Conservation (phyloP, 2,797 vertebrate species). For the Aythya fuligula region DNA sequence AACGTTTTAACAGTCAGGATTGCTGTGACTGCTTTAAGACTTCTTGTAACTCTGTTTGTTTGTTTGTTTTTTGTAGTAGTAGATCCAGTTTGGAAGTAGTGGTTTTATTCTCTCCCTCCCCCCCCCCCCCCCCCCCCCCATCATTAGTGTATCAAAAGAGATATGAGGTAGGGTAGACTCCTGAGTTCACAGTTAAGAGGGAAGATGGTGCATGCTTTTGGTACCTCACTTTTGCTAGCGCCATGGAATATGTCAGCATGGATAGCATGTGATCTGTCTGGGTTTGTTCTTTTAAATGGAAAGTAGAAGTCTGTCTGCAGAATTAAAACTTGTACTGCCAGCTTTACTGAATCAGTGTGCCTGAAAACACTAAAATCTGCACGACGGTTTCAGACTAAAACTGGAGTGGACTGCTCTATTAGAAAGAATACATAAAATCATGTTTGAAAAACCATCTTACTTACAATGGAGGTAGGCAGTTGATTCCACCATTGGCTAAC, state of each 20-base stretch:
- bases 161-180: neutral
- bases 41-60: neutral
- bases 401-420: accelerated
- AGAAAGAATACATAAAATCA: neutral
- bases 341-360: neutral
- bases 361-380: neutral
- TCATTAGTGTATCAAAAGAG: neutral
- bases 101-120: neutral
- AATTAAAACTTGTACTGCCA: neutral
- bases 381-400: neutral
- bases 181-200: neutral
- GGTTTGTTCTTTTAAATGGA: neutral
- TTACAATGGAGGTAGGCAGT: neutral
- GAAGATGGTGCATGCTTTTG: neutral
- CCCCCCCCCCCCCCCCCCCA: too few relatives aligned
- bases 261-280: neutral
- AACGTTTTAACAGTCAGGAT: neutral
- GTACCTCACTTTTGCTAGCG: neutral
- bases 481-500: neutral
- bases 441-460: neutral
- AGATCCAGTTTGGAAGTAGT: neutral
- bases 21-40: neutral
- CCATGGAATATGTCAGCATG: neutral
- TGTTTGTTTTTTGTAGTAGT: neutral
- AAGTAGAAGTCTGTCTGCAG: neutral